A percentile compares a stretch with the other conserved stretches of the same genome.
These are phyloP conservation scores for Pelecanus crispus DNA, from an alignment of 2,113 vertebrate species.

Conservation along the genomic window DNA sequence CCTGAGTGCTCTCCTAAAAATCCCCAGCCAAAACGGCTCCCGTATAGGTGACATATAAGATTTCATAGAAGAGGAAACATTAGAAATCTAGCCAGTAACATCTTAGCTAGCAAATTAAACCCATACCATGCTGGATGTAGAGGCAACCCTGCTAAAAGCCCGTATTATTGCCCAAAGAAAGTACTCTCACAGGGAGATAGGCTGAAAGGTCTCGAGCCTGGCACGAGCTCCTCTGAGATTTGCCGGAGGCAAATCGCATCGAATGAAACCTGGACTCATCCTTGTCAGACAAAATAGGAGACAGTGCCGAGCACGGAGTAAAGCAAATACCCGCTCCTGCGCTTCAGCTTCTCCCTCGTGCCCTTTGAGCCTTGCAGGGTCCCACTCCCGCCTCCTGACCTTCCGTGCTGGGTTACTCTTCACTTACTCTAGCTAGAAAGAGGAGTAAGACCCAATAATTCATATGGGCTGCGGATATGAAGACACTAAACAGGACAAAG, in stretches of 20 bases:
- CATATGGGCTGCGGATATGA: accelerated
- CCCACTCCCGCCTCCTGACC: background rate
- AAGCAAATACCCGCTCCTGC: background rate
- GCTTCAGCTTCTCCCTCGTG: background rate
- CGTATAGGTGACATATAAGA: background rate
- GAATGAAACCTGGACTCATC: background rate
- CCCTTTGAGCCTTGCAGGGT: background rate
- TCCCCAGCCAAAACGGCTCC: background rate
- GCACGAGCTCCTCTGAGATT: background rate
- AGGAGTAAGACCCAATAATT: background rate
- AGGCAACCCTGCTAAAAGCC: background rate
- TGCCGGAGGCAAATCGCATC: background rate
- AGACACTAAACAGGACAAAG: background rate
- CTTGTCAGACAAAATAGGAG: background rate
- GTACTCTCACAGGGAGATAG: background rate
- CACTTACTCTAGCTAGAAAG: background rate
- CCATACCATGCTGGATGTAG: background rate
- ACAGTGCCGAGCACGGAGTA: background rate
- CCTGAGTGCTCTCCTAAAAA: background rate
- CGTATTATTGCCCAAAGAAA: background rate
- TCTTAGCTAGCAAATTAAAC: conserved; percentile 27
- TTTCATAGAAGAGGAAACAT: background rate
- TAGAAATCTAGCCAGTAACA: background rate
- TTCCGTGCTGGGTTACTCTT: background rate
- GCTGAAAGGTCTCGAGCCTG: background rate